Evolutionary conservation across 2,888 invertebrate genomes (phyloP), one percentile per base, ranked within the genome.

Genomic region (Prosapia bicincta): DNA sequence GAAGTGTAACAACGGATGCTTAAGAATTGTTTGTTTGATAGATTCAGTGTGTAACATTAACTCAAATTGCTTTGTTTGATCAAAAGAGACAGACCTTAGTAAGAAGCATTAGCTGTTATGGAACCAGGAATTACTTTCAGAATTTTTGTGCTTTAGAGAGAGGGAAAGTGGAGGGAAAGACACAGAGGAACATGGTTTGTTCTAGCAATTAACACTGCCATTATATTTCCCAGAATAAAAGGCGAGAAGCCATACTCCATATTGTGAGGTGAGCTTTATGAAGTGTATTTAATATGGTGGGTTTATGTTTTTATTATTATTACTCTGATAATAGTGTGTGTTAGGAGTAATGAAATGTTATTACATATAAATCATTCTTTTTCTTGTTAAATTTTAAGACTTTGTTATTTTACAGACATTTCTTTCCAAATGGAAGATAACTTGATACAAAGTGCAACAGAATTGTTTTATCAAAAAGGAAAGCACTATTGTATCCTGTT

Each of bases 191-290:
- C 32, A 43, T 71, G 73, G 75, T 75, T 77, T 72, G 76, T 76
- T 78, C 78, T 80, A 80, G 80, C 80, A 78, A 80, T 77, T 79
- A n/a, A 79, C 80, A 80, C 80, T 80, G 80, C 80, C 80, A 80
- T 79, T 78, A 77, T 75, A 78, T 80, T 79, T 79, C 80, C 78
- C 77, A 54, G 54, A 54, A 54, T 54, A 77, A 77, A 76, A 80
- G 78, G 79, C 78, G 79, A 77, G 78, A 80, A 80, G 80, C 79
- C 78, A 78, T 75, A 75, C 80, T 80, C 80, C 80, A 80, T 80
- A 80, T 80, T 80, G 80, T 78, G 80, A 80, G 80, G 78, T 78
- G 76, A 77, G 79, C 79, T 78, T 80, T 73, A 73, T 54, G 69
- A 69, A 69, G 43, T 68, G 54, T 54, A 54, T 54, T 54, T 54